Evolutionary conservation across 2,113 vertebrate genomes (phyloP).

Genomic region (Azemiops feae): DNA sequence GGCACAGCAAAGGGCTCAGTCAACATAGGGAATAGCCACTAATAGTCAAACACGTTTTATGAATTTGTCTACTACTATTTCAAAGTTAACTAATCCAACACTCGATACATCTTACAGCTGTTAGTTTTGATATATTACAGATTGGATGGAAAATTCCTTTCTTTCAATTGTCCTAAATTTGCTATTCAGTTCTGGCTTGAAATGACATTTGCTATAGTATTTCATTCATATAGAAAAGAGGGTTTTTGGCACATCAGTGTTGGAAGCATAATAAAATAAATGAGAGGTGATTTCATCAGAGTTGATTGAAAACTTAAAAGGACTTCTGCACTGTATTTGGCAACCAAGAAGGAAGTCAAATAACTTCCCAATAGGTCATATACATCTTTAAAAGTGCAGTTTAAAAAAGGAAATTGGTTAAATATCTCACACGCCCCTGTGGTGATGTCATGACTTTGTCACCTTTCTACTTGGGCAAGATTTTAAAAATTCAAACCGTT

Average conservation of each 20-base stretch:
- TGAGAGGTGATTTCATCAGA: not conserved
- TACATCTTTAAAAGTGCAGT: not conserved
- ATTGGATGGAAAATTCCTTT: not conserved
- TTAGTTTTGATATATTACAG: not conserved
- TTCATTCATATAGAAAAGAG: not conserved
- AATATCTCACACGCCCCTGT: not conserved
- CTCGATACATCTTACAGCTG: not conserved
- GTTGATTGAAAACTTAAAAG: not conserved
- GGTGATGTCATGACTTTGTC: not conserved
- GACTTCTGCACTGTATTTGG: not conserved
- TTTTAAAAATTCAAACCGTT: not conserved
- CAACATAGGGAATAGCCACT: not conserved
- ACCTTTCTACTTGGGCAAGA: not conserved
- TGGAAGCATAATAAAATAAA: not conserved
- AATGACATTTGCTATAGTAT: not conserved
- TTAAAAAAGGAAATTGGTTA: not conserved
- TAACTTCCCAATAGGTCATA: not conserved
- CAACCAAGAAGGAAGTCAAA: not conserved
- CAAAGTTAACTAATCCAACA: not conserved
- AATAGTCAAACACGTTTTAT: not conserved
- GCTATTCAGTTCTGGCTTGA: not conserved
- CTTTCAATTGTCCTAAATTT: not conserved
- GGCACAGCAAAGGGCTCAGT: not conserved
- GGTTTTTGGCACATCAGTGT: not conserved
- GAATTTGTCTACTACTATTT: not conserved